Percentiles rank a stretch among this genome's conserved stretches.
phyloP scores from a whole-genome alignment of 2,797 vertebrate genomes.

The Myripristis jacobus region DNA sequence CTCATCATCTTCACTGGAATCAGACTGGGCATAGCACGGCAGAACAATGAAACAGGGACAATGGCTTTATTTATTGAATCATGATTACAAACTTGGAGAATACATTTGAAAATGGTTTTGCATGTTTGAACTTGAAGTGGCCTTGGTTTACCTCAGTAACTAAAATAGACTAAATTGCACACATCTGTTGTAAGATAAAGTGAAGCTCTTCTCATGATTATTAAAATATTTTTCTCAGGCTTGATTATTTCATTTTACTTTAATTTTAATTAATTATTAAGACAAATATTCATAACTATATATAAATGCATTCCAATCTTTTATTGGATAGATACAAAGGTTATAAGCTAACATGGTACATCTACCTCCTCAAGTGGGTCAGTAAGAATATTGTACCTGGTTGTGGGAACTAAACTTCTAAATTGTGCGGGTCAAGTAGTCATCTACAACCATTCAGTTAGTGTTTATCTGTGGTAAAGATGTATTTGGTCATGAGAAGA shows the following conservation, averaged over 20 bases:
- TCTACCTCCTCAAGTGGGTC: not conserved
- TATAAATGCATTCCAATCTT: not conserved
- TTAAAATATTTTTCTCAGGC: not conserved
- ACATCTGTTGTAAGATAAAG: too few species aligned
- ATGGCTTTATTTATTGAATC: slow-evolving; percentile 1
- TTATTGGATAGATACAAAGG: not conserved
- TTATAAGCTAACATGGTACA: not conserved
- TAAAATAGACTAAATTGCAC: too few species aligned
- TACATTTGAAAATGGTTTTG: not conserved
- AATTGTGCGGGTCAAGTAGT: not conserved
- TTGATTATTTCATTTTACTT: not conserved
- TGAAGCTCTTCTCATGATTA: not conserved
- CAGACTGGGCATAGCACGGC: slow-evolving; percentile 76
- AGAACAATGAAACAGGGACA: slow-evolving; percentile 24
- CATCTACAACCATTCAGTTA: not conserved
- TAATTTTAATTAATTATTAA: not conserved
- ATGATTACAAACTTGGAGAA: not conserved
- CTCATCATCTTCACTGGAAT: slow-evolving; percentile 88
- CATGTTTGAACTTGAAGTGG: not conserved
- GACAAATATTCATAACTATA: not conserved
- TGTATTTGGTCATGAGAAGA: slow-evolving; percentile 43
- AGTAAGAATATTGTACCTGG: not conserved
- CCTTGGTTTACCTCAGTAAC: not conserved
- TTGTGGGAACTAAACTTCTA: not conserved
- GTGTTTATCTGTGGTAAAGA: slow-evolving; percentile 7